Percentiles rank a stretch among this genome's conserved stretches.
Evolutionary conservation across 1,140 invertebrate species (phyloP).

Genomic region (Cherax quadricarinatus): DNA sequence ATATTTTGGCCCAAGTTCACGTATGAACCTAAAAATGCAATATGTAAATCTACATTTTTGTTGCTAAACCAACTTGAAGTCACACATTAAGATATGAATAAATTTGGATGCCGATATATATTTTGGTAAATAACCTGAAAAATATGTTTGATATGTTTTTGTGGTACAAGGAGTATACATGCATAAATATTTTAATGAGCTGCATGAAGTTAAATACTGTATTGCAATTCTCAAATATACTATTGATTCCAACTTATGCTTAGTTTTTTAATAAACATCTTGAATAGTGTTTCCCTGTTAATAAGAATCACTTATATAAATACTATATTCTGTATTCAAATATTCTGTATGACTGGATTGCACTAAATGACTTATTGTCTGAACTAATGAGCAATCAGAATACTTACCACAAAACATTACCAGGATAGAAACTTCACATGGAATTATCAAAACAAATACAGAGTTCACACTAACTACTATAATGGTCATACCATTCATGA

Average conservation of each 20-base stretch:
- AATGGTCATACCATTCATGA: not conserved
- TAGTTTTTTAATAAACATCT: not conserved
- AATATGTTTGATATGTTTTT: not conserved
- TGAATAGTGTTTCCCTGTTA: not conserved
- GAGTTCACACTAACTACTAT: not conserved
- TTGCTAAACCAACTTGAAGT: no score
- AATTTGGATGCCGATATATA: not conserved
- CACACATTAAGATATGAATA: not conserved
- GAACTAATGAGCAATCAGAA: conserved; percentile 36
- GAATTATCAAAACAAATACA: conserved; percentile 1
- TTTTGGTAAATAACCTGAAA: no score
- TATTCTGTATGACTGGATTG: conserved; percentile 17
- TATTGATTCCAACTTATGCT: not conserved
- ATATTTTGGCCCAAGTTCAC: no score
- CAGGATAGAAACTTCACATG: not conserved
- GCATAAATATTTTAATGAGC: not conserved
- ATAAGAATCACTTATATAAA: not conserved
- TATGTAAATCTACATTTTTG: no score
- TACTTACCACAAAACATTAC: conserved; percentile 25
- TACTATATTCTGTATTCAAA: not conserved
- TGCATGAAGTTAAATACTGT: not conserved
- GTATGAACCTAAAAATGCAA: no score
- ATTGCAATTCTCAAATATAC: not conserved
- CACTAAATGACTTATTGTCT: conserved; percentile 22
- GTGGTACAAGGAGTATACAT: not conserved